Evolutionary conservation across 2,797 vertebrate species (phyloP).

Genomic region (Gallinago solitaria): DNA sequence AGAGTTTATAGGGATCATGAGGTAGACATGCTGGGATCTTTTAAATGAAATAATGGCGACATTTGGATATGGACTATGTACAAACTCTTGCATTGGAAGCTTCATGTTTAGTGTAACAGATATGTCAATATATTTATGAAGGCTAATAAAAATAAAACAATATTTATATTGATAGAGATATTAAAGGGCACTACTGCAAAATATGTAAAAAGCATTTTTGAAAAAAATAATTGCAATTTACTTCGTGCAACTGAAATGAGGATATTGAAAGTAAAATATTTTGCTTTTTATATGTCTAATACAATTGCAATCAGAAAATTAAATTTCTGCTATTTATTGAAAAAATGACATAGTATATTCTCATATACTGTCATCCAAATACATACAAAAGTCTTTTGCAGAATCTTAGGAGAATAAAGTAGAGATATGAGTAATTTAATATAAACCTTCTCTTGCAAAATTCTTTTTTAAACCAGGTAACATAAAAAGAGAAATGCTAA

Average conservation of each 20-base stretch:
- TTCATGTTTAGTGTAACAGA: conserved; percentile 71
- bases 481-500: conserved; percentile 41
- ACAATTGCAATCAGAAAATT: conserved; percentile 23
- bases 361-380: conserved; percentile 62
- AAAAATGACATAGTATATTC: conserved; percentile 43
- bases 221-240: conserved; percentile 49
- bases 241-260: conserved; percentile 26
- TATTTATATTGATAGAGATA: neutral
- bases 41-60: conserved; percentile 70
- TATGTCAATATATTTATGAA: conserved; percentile 53
- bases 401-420: conserved; percentile 34
- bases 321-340: conserved; percentile 10
- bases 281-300: conserved; percentile 25
- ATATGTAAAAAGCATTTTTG: neutral
- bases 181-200: conserved; percentile 46
- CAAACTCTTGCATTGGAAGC: conserved; percentile 70
- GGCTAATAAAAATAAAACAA: conserved; percentile 52
- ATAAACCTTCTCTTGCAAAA: conserved; percentile 63
- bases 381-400: conserved; percentile 32
- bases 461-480: conserved; percentile 47
- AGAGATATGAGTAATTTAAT: conserved; percentile 6
- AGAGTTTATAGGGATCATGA: conserved; percentile 76
- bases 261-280: conserved; percentile 42
- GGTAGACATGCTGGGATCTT: conserved; percentile 76
- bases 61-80: conserved; percentile 72